Percentiles rank a stretch among this genome's conserved stretches.
Conservation (phyloP, 1,140 invertebrate genomes). For the Tribolium madens region DNA sequence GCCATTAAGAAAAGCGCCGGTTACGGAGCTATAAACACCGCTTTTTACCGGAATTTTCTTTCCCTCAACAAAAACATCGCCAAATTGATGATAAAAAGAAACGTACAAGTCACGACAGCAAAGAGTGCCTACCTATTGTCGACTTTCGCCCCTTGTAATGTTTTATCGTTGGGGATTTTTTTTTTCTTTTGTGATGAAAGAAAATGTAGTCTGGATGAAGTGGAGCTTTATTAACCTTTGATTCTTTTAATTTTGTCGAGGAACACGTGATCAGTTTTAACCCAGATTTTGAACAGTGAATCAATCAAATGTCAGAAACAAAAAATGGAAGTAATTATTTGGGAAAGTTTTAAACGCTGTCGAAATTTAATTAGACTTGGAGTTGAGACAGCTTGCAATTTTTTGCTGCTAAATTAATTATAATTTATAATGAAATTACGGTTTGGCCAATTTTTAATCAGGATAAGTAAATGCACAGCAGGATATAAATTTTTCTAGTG, state of each 20-base stretch:
- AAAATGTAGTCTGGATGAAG: not conserved
- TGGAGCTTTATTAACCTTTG: not conserved
- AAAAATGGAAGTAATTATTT: not conserved
- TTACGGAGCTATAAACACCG: slow-evolving; percentile 22
- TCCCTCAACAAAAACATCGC: not conserved
- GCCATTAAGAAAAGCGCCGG: slow-evolving; percentile 31
- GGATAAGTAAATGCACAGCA: no score
- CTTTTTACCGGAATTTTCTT: slow-evolving; percentile 34
- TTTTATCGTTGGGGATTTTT: not conserved
- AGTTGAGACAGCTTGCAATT: no score
- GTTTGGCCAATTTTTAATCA: no score
- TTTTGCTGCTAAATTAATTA: no score
- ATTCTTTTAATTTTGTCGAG: not conserved
- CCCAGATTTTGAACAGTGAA: no score
- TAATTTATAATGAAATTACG: no score
- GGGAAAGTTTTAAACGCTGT: slow-evolving; percentile 2
- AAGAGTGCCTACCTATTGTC: slow-evolving; percentile 5
- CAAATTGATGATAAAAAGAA: slow-evolving; percentile 18
- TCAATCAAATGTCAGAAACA: no score
- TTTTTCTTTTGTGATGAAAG: not conserved
- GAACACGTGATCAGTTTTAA: not conserved
- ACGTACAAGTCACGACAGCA: slow-evolving; percentile 16
- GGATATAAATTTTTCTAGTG: no score
- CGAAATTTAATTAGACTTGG: not conserved
- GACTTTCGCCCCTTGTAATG: not conserved